Evolutionary conservation across 1,140 invertebrate species (phyloP).

Genomic region (Paramacrobiotus metropolitanus): DNA sequence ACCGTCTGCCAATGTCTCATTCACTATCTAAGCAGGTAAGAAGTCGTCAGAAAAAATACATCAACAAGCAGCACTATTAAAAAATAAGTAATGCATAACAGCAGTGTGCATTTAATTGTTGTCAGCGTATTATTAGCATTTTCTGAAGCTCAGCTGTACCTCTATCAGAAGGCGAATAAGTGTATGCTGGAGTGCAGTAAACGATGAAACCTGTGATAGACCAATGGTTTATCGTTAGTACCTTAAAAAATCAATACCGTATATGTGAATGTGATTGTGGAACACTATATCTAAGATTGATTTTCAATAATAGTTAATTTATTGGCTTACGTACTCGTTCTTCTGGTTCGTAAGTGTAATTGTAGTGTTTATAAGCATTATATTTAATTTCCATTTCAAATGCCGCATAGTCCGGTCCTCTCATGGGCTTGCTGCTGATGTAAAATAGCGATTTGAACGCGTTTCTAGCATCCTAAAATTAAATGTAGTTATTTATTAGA

Average conservation of each 20-base stretch:
- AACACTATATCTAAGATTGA: too few relatives aligned
- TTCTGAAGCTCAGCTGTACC: too few relatives aligned
- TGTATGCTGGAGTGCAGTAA: background rate
- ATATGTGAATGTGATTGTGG: too few relatives aligned
- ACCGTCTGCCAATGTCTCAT: background rate
- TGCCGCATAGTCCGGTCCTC: background rate
- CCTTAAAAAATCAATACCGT: too few relatives aligned
- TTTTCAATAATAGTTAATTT: too few relatives aligned
- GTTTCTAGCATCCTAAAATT: background rate
- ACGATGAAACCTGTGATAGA: background rate
- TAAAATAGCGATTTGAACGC: background rate
- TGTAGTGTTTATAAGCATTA: background rate
- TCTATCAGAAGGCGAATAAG: too few relatives aligned
- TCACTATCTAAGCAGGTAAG: background rate
- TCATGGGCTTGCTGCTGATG: background rate
- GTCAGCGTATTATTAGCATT: too few relatives aligned
- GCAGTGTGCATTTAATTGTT: too few relatives aligned
- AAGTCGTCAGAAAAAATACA: too few relatives aligned
- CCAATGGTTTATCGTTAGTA: background rate
- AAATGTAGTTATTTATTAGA: background rate
- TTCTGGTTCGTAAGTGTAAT: background rate
- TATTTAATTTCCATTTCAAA: slow-evolving; percentile 1
- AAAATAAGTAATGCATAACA: too few relatives aligned
- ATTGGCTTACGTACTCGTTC: too few relatives aligned
- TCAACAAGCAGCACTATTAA: too few relatives aligned